Percentiles rank a stretch among this genome's conserved stretches.
Evolutionary conservation across 2,797 vertebrate genomes (phyloP).

Genomic region (Euthynnus affinis): DNA sequence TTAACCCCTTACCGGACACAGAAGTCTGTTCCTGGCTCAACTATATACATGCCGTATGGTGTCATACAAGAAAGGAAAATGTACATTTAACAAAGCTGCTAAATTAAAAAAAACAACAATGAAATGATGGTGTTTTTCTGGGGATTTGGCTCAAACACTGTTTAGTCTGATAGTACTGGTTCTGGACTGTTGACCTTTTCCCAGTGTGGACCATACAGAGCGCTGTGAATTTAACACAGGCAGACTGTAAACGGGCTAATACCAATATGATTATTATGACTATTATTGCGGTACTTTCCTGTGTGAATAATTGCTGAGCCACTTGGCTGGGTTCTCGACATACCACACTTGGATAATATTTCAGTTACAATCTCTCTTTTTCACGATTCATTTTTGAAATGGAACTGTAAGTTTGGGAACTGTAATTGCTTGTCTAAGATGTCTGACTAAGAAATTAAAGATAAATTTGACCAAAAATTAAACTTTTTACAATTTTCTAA

Average conservation of each 20-base stretch:
- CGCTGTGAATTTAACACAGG: conserved; percentile 1
- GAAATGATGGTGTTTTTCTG: background rate
- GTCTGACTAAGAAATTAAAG: background rate
- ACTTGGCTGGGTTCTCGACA: background rate
- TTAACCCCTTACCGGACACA: background rate
- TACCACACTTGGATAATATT: conserved; percentile 2
- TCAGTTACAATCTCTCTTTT: background rate
- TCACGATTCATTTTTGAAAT: background rate
- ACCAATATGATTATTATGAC: background rate
- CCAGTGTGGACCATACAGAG: conserved; percentile 11
- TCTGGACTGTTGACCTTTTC: conserved; percentile 16
- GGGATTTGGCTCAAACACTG: background rate
- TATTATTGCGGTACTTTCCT: conserved; percentile 8
- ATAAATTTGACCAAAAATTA: background rate
- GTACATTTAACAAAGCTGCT: conserved; percentile 1
- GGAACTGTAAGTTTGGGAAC: background rate
- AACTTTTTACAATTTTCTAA: background rate
- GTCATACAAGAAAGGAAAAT: background rate
- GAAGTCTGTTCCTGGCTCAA: background rate
- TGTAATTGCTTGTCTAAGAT: background rate
- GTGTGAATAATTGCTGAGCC: conserved; percentile 7
- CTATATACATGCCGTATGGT: background rate
- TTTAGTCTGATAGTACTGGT: conserved; percentile 13
- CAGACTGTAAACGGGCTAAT: conserved; percentile 8
- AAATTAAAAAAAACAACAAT: background rate